Evolutionary conservation across 2,113 vertebrate genomes (phyloP), one percentile per base, ranked within the genome.

Genomic region (Sceloporus undulatus): DNA sequence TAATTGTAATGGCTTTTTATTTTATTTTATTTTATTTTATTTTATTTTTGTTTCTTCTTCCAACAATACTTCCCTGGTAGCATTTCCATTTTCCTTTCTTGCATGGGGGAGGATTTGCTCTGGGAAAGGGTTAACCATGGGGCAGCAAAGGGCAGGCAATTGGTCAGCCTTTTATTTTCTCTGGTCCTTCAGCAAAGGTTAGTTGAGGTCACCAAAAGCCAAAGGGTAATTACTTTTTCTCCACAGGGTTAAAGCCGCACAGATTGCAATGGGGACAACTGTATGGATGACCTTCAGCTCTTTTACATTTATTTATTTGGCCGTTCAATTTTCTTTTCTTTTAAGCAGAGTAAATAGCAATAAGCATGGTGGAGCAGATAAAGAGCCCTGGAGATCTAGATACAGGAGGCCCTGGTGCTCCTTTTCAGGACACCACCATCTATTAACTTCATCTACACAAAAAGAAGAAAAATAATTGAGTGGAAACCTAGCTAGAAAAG

Each of bases 221-320:
- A 98, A 97, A 98, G 98, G 97, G 97, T 98, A 98, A 98, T 98
- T 98, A 98, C 97, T 98, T 98, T 98, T 98, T 96, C 96, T 98
- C 97, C 94, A 91, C 96, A 95, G 95, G 98, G 97, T 98, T 98
- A 97, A 97, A 98, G 97, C 98, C 96, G 97, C 96, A 96, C 95
- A 97, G 95, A 97, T 97, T 97, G 97, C 96, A 95, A 96, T 95
- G 96, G 97, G 95, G 95, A 97, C 96, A 97, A 97, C 95, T 95
- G 94, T 96, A 94, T 94, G 92, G 95, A 94, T 19, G 94, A 96
- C 97, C 96, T 97, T 95, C 96, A 94, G 95, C 25, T 78, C 62
- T 83, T 92, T 94, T 68, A 79, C n/a, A 68, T 79, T 48, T 86
- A 54, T 38, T 68, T 79, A 86, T 86, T 75, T 65, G 62, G 16